phyloP scores from a whole-genome alignment of 2,113 vertebrate species.

The Castor canadensis region DNA sequence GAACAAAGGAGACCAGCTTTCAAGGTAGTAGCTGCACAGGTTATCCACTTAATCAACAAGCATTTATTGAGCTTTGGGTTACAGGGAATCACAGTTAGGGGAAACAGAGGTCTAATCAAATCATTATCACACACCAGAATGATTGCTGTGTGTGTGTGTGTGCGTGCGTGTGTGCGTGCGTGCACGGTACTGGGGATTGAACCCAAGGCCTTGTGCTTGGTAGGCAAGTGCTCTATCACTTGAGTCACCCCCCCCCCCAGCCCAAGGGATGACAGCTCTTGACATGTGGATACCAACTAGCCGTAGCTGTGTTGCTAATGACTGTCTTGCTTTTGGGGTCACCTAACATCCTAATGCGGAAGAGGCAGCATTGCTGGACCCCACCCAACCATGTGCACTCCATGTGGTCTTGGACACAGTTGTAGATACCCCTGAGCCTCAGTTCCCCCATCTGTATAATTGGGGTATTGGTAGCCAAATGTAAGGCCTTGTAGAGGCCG shows the following conservation, averaged over 20 bases:
- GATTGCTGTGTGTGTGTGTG: too few relatives aligned
- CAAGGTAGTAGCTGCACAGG: background rate
- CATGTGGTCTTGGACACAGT: background rate
- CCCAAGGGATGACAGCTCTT: too few relatives aligned
- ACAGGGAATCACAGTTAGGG: background rate
- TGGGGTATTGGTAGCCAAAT: background rate
- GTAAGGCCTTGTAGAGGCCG: background rate
- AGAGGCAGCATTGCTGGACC: background rate
- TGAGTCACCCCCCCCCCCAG: too few relatives aligned
- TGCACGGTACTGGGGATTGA: too few relatives aligned
- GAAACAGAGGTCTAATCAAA: background rate
- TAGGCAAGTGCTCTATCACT: too few relatives aligned
- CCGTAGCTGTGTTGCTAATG: background rate
- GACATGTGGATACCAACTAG: background rate
- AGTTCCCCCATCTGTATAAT: background rate
- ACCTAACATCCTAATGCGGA: background rate
- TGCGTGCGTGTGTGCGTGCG: too few relatives aligned
- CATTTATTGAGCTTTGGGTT: background rate
- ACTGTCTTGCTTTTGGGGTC: background rate
- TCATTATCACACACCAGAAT: background rate
- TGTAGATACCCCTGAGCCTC: background rate
- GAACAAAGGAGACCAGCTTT: background rate
- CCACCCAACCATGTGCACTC: background rate
- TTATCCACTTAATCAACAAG: background rate
- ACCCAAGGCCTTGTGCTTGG: too few relatives aligned